Base-by-base conservation (phyloP, 2,888 invertebrate species). In the Campaea margaritaria region DNA sequence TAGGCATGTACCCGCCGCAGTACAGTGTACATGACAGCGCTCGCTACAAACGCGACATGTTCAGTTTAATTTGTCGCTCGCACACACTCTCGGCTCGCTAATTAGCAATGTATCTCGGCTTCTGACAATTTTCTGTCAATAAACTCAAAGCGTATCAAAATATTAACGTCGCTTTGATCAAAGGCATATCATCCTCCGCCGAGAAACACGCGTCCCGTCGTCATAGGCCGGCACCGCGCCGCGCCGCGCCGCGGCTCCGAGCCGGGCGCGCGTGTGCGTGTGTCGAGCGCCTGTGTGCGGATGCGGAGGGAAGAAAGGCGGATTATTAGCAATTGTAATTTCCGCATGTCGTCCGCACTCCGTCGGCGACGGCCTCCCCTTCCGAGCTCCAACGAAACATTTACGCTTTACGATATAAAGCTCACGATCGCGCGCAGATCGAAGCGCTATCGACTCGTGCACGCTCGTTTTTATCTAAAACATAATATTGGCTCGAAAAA, bases 291-390 rank as follows among this genome's bases (percentile, higher is more conserved):
- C 58, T 56, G 49, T 52, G 58, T n/a, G 55, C 53, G 45, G n/a
- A n/a, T n/a, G 36, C 15, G 31, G 36, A 38, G 46, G 47, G 51
- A 57, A 56, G 61, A 49, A 57, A 39, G 48, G 43, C 14, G 65
- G 58, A 61, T 60, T 65, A 62, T 62, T 58, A 66, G 63, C 63
- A 51, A 59, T 63, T 63, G 61, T 66, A 66, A 62, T 66, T 54
- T 64, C 63, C 66, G 63, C 54, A 61, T 56, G 61, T 63, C 65
- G 58, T 49, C 36, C 56, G 50, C 61, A 58, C 58, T 43, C 58
- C 43, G 49, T 43, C 41, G 50, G 31, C 11, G 36, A 16, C 36
- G 15, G 31, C 0, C 47, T 34, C 36, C 31, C 2, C 47, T 46
- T 28, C 38, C 48, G 46, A 41, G 27, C 34, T 43, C 16, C 2